Base-by-base conservation (phyloP, 2,888 invertebrate genomes). In the Aphidoletes aphidimyza region DNA sequence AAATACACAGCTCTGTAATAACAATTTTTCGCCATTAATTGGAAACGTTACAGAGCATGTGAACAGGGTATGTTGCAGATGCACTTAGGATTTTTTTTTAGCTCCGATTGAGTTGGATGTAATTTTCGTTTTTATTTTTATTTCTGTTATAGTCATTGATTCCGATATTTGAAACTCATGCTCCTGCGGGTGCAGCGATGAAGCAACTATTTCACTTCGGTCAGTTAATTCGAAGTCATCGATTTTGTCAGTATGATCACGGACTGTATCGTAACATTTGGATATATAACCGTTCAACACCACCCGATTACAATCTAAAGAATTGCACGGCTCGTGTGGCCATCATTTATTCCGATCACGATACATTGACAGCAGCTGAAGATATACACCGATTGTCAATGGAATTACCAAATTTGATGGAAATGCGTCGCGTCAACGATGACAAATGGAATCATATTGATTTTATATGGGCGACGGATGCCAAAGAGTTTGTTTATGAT, bases 131-230 rank as follows among this genome's bases (percentile, higher is more conserved):
- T 30, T 30, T 1, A 0, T 11, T 45, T 6, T 45, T 22, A 36
- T 11, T 54, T 19, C 5, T 19, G 5, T 54, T 54, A 34, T 26
- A 94, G 93, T 93, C 93, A 0, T 91, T 94, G 90, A 86, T 95
- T 39, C 94, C 94, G 0, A 92, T 94, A 0, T 92, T 94, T 85
- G 87, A 93, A 19, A 92, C 92, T 0, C 94, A 94, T 86, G 89
- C 91, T 0, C 95, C 95, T 0, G 94, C 95, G 0, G 95, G 95
- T 2, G 91, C 93, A 0, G 92, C 95, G 0, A 92, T 93, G 0
- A 92, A 92, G 87, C 95, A 95, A 88, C 88, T 95, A 9, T 90
- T 93, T 5, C 96, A 96, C 89, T 96, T 92, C 87, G 93, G 91
- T 0, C 96, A 96, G 89, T 91, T 92, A 34, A 91, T 93, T 30